Evolutionary conservation across 1,140 invertebrate species (phyloP).

Genomic region (Condylostylus longicornis): DNA sequence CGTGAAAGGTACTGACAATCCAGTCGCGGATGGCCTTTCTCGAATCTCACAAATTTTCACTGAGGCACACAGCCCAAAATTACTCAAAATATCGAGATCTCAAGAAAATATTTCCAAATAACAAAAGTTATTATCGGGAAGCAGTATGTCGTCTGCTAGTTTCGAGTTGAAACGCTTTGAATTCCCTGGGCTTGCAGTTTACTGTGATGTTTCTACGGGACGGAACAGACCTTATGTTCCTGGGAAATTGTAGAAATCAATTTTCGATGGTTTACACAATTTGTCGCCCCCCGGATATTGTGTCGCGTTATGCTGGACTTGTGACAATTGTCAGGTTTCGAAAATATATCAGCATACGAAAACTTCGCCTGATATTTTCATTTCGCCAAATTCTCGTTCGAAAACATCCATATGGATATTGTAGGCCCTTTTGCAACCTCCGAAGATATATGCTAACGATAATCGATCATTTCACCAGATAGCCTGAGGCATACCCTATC

Average conservation of each 20-base stretch:
- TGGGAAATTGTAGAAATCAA: background rate
- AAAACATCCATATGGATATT: slow-evolving; percentile 23
- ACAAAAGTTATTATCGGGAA: background rate
- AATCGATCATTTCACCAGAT: slow-evolving; percentile 26
- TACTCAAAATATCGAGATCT: background rate
- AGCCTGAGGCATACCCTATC: slow-evolving; percentile 27
- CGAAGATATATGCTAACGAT: slow-evolving; percentile 13
- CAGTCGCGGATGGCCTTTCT: slow-evolving; percentile 22
- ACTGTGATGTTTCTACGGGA: slow-evolving; percentile 3
- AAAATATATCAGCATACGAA: slow-evolving; percentile 14
- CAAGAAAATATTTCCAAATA: background rate
- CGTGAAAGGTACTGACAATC: slow-evolving; percentile 25
- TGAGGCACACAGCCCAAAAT: background rate
- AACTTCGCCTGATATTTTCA: background rate
- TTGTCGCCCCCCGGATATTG: background rate
- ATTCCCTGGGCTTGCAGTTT: too few relatives aligned
- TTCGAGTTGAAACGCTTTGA: background rate
- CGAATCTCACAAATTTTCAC: slow-evolving; percentile 8
- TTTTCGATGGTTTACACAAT: background rate
- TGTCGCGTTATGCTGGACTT: too few relatives aligned
- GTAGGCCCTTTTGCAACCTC: slow-evolving; percentile 12
- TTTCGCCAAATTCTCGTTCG: slow-evolving; percentile 2
- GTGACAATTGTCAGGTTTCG: slow-evolving; percentile 16
- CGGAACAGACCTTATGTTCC: background rate
- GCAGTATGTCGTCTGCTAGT: background rate